Base-by-base conservation (phyloP, 2,113 vertebrate genomes). In the Ptilorrhoa leucosticta region DNA sequence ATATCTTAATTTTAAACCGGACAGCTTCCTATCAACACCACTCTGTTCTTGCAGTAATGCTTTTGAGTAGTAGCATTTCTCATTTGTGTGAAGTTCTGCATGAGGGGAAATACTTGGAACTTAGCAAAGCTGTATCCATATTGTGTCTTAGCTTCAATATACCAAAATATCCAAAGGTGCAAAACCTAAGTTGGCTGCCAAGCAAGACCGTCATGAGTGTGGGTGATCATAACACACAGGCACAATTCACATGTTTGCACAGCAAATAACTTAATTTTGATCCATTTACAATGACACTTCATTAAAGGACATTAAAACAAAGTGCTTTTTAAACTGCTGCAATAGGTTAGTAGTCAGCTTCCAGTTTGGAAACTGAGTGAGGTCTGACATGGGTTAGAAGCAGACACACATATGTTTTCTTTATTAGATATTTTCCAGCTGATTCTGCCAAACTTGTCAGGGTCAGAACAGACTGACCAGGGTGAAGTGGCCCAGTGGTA, bases 191-290 rank as follows among this genome's bases (percentile, higher is more conserved):
- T 3, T 45, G 37, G 20, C 64, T 78, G 47, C 56, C 39, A 24
- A 54, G 31, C 1, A 2, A 48, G 31, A 57, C 11, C 17, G 13
- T 40, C 28, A 5, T 10, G 21, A 12, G 7, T 47, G 19, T 2
- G 2, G 28, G 7, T 65, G 17, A 68, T 28, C 18, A 23, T 47
- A 64, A 73, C 21, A 58, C 15, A 28, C 6, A 22, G 35, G 19
- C 24, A 35, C 0, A 0, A 28, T n/a, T 94, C 45, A 57, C 23
- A 14, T 2, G 1, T 44, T 70, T 8, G 9, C 60, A 37, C 16
- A 35, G 57, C 8, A 22, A n/a, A 14, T 53, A 65, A 75, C 31
- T 63, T 78, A 13, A 42, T 87, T 91, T 75, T 87, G 4, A 76
- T 79, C 33, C 16, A 28, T 44, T 82, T 87, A 23, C 31, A 11